Evolutionary conservation across 2,888 invertebrate species (phyloP).

Genomic region (Mythimna albipuncta): DNA sequence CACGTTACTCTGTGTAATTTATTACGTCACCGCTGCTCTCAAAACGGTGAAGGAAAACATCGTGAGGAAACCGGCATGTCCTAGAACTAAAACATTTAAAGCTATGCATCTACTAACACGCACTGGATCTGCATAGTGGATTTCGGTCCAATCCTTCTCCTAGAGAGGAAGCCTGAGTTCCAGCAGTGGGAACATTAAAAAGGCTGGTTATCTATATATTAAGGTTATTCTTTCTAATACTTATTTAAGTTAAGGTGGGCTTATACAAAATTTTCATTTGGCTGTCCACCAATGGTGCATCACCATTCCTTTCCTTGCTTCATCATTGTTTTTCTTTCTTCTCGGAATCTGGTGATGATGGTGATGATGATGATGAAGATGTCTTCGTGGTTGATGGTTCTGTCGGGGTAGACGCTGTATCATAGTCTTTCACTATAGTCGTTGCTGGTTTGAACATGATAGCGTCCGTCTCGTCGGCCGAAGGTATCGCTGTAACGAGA

Average conservation of each 20-base stretch:
- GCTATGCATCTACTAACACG: no score
- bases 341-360: neutral
- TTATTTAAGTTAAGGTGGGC: neutral
- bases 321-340: neutral
- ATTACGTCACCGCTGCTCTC: no score
- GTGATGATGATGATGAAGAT: neutral
- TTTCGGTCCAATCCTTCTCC: no score
- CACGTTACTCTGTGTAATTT: no score
- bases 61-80: no score
- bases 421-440: neutral
- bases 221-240: no score
- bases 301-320: neutral
- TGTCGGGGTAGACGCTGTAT: neutral
- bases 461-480: neutral
- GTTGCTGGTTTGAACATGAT: neutral
- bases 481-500: neutral
- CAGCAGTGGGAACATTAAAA: no score
- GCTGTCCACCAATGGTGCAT: neutral
- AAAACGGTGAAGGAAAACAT: no score
- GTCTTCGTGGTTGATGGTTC: neutral
- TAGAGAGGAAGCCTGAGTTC: no score
- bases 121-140: no score
- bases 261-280: neutral
- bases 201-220: no score
- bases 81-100: no score